Evolutionary conservation across 23 tunicate genomes (phyloP), one percentile per base, ranked within the genome.

Genomic region (Pegea sp.): DNA sequence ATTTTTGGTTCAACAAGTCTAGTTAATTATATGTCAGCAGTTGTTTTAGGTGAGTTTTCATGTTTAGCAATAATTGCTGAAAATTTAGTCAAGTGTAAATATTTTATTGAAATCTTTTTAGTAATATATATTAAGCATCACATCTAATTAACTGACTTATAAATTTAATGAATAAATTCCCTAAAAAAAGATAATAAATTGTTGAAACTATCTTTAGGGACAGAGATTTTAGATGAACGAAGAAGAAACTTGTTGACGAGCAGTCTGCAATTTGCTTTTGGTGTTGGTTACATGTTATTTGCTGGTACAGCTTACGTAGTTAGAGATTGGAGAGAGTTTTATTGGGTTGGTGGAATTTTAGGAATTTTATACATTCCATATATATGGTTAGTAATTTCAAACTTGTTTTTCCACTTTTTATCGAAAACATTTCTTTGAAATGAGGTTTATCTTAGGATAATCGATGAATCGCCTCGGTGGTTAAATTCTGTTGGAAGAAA

Each of bases 391-490:
- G 61, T 30, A 13, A 29, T 56, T 18, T 50, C 19, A 13, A 13
- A 7, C 19, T 50, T 50, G 22, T 13, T 13, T 50, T 18, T 13
- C 16, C 46, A n/a, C 46, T 38, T 16, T 38, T 38, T 8, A 8
- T 38, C 16, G 11, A 38, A 38, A 8, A n/a, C 23, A 20, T 18
- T 51, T 20, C 22, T 51, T 51, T 13, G 22, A 51, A 51, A 20
- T 51, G 46, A 8, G 11, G 16, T 51, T 18, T 16, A 13, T 16
- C 7, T 20, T 20, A 60, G 64, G 64, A 19, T 60, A 2, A 34
- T 60, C 1, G 64, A 60, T 28, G 64, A 60, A 24, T 60, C 64
- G 2, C 64, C 64, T 21, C 64, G 64, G 2, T 60, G 64, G 64
- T 24, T 60, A 1, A 19, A 24, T 24, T 34, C 64, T 5, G 64